Percentiles rank a stretch among this genome's conserved stretches.
Evolutionary conservation across 2,888 invertebrate species (phyloP).

Genomic region (Coenonympha arcania): DNA sequence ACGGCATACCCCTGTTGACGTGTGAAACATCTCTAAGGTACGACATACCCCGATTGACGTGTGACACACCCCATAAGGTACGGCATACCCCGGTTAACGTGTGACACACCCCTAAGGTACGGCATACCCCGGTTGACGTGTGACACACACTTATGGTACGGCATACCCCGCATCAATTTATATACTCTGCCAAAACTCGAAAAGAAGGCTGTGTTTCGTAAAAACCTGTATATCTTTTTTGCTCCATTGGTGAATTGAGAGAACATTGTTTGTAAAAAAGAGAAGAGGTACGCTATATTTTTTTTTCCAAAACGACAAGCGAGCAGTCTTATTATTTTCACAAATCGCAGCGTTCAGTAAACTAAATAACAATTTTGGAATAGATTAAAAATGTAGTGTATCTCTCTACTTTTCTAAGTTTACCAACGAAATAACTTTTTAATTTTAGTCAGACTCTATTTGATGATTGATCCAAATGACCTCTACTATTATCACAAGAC

Average conservation of each 20-base stretch:
- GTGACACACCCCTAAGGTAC: conserved; percentile 37
- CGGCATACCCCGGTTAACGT: conserved; percentile 89
- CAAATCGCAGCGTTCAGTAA: no score
- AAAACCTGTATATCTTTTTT: no score
- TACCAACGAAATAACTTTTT: not conserved
- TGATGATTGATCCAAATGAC: not conserved
- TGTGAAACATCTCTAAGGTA: conserved; percentile 48
- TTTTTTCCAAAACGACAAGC: no score
- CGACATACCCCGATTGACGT: not conserved
- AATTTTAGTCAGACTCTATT: not conserved
- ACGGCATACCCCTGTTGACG: conserved; percentile 86
- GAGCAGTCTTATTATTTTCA: no score
- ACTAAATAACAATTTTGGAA: no score
- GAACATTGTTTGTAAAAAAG: no score
- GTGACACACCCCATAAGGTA: not conserved
- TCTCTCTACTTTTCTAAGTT: not conserved
- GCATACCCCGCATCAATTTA: no score
- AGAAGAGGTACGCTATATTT: no score
- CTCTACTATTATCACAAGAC: no score
- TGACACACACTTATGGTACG: no score
- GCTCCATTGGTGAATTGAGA: no score
- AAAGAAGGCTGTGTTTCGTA: no score
- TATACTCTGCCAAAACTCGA: not conserved
- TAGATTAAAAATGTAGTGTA: not conserved
- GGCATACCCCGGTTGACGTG: not conserved